phyloP scores from a whole-genome alignment of 2,888 invertebrate genomes.

The Ormyrus rosae region DNA sequence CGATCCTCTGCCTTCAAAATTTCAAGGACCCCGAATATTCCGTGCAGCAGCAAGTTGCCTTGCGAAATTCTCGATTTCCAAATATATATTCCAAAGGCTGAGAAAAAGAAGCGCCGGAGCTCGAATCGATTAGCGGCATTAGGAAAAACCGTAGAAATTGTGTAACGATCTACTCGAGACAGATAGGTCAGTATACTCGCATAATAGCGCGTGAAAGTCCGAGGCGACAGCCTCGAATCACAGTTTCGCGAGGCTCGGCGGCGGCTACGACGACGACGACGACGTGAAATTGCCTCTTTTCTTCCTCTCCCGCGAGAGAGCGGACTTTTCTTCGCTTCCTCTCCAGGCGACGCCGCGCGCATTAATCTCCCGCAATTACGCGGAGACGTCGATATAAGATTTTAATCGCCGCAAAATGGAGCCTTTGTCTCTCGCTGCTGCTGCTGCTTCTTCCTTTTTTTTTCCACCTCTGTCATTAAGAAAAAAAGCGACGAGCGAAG shows the following conservation, averaged over 20 bases:
- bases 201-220: conserved; percentile 29
- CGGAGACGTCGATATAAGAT: conserved; percentile 37
- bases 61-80: too few species aligned
- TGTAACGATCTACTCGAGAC: conserved; percentile 1
- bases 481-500: background rate
- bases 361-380: conserved; percentile 41
- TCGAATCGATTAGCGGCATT: too few species aligned
- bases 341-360: background rate
- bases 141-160: conserved; percentile 1
- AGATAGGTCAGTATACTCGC: conserved; percentile 30
- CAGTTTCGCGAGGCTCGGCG: conserved; percentile 12
- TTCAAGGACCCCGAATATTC: too few species aligned
- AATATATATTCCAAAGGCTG: too few species aligned
- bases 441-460: conserved; percentile 1
- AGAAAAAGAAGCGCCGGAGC: too few species aligned
- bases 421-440: conserved; percentile 36
- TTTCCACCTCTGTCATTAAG: conserved; percentile 20
- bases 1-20: too few species aligned
- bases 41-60: too few species aligned
- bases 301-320: background rate
- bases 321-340: background rate
- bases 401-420: conserved; percentile 39
- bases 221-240: conserved; percentile 25
- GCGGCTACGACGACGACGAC: background rate
- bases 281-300: conserved; percentile 13